Base-by-base conservation (phyloP, 2,113 vertebrate genomes). In the Takifugu flavidus region DNA sequence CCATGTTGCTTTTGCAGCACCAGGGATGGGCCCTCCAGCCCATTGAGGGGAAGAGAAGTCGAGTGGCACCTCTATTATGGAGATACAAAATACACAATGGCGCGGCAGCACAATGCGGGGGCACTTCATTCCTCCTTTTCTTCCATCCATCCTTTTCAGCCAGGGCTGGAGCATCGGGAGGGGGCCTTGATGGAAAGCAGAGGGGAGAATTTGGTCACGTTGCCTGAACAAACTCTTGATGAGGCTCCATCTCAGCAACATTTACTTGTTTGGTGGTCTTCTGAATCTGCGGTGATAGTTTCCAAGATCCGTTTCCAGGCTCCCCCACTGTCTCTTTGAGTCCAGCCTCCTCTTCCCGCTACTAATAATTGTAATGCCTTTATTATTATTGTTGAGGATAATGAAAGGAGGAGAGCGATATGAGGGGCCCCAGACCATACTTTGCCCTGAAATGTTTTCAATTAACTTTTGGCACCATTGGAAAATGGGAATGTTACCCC, bases 51-150 rank as follows among this genome's bases (percentile, higher is more conserved):
- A 62, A 13, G 71, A 78, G 59, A 79, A 91, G 94, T 95, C 92
- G 93, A 97, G 94, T 95, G 95, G 93, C 92, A 93, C 93, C 93
- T 95, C 94, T 94, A 91, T 96, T 83, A 95, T 96, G 94, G 92
- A 94, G 94, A 94, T 53, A 62, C 66, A 58, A 65, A 76, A 80
- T 13, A 73, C 74, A 83, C 76, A 86, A 83, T 82, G 66, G 83
- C 58, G 68, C 56, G 0, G 58, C 67, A 72, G 89, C 88, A 95
- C 94, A 95, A 96, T 96, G 93, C 79, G 72, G 82, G 78, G 92
- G 91, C 92, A 94, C 94, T 95, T 95, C 93, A 95, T 95, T 95
- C 95, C 93, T 89, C 91, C 90, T 52, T 64, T 56, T 64, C 39
- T 63, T 47, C 70, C 72, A 74, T 79, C 34, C 77, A 80, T 52